A percentile compares a stretch with the other conserved stretches of the same genome.
Evolutionary conservation across 2,113 vertebrate genomes (phyloP).

Genomic region (Stigmatopora argus): DNA sequence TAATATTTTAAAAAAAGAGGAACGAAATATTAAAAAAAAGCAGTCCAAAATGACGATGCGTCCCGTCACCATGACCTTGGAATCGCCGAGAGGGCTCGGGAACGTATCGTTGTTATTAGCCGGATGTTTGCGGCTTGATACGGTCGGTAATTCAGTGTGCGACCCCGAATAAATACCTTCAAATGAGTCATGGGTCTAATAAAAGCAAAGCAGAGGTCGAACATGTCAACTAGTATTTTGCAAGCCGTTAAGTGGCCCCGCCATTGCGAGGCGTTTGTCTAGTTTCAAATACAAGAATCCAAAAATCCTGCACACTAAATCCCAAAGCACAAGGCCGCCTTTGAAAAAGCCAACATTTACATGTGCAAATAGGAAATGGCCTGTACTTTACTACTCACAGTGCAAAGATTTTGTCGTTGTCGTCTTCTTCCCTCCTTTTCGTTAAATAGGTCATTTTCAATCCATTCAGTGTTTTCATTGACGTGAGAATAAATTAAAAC

Average conservation of each 20-base stretch:
- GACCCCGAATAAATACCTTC: conserved; percentile 90
- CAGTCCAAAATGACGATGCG: conserved; percentile 24
- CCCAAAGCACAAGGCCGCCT: conserved; percentile 81
- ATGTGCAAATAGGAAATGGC: conserved; percentile 96
- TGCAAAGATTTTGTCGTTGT: conserved; percentile 78
- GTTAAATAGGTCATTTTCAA: neutral
- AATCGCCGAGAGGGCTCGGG: conserved; percentile 45
- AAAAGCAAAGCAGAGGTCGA: conserved; percentile 80
- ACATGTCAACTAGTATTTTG: conserved; percentile 75
- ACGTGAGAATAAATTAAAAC: conserved; percentile 88
- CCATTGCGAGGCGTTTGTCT: conserved; percentile 64
- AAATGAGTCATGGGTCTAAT: conserved; percentile 82
- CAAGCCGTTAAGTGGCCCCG: conserved; percentile 77
- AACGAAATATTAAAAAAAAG: neutral
- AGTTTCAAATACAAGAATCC: conserved; percentile 73
- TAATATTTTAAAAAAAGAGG: conserved; percentile 36
- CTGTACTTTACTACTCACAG: conserved; percentile 97
- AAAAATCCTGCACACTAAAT: conserved; percentile 87
- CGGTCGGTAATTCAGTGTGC: conserved; percentile 89
- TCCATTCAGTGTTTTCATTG: conserved; percentile 67
- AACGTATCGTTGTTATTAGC: conserved; percentile 55
- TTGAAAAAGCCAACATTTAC: conserved; percentile 87
- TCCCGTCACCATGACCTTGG: conserved; percentile 54
- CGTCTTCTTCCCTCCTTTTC: neutral
- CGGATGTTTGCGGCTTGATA: conserved; percentile 63